Percentiles rank a stretch among this genome's conserved stretches.
Conservation (phyloP, 2,888 invertebrate genomes). For the Nemapogon koenigi region DNA sequence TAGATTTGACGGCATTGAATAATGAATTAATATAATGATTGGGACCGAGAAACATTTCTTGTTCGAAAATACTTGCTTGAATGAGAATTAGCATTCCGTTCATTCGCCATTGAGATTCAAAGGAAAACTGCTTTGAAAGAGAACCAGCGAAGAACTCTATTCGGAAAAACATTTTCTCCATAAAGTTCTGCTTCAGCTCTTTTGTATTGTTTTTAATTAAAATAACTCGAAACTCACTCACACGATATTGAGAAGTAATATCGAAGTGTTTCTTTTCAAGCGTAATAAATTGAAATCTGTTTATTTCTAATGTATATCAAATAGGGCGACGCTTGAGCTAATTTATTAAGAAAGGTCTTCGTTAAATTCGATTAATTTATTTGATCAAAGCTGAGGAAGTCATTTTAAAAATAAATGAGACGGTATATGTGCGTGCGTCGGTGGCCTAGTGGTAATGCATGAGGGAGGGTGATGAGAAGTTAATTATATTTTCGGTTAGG, state of each 20-base stretch:
- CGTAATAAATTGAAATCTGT: not conserved
- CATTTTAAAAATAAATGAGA: no score
- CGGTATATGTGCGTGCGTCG: no score
- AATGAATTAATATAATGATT: constrained; percentile 6
- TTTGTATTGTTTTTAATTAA: constrained; percentile 36
- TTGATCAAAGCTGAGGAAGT: no score
- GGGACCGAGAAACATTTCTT: constrained; percentile 1
- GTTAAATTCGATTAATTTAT: no score
- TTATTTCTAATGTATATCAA: no score
- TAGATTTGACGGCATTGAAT: not conserved
- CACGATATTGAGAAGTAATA: no score
- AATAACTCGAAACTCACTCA: constrained; percentile 14
- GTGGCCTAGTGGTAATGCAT: no score
- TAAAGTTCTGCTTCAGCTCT: constrained; percentile 28
- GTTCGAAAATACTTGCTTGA: constrained; percentile 4
- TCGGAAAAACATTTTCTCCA: constrained; percentile 39
- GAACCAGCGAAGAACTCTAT: constrained; percentile 26
- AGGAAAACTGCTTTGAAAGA: constrained; percentile 24
- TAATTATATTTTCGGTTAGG: no score
- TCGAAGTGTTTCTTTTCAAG: not conserved
- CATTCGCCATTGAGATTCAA: constrained; percentile 10
- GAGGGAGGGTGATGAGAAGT: no score
- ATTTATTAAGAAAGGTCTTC: no score
- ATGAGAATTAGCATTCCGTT: constrained; percentile 11
- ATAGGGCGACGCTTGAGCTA: no score